Conservation (phyloP, 2,888 invertebrate genomes). For the Caenorhabditis sinica region DNA sequence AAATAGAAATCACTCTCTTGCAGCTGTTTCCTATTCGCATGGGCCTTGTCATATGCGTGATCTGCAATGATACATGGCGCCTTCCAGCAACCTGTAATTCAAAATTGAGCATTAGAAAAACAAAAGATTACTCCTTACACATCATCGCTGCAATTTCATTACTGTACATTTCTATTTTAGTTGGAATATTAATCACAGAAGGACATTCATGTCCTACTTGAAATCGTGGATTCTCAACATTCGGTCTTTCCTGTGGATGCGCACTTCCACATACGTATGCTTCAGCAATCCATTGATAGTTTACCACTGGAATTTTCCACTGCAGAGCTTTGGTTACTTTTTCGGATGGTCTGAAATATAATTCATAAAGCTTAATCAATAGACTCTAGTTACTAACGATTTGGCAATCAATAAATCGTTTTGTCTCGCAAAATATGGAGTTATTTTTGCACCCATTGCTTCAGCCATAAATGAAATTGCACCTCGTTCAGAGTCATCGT, state of each 20-base stretch:
- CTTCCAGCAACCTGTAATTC: constrained; percentile 76
- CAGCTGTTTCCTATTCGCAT: constrained; percentile 56
- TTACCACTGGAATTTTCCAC: constrained; percentile 94
- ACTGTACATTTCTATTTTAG: constrained; percentile 37
- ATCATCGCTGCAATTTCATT: constrained; percentile 39
- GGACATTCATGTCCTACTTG: constrained; percentile 44
- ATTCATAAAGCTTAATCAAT: background rate
- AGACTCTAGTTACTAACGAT: constrained; percentile 81
- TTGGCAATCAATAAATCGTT: constrained; percentile 86
- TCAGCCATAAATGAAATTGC: constrained; percentile 91
- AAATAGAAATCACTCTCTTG: constrained; percentile 70
- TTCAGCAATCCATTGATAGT: constrained; percentile 84
- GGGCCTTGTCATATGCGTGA: constrained; percentile 65
- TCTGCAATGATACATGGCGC: constrained; percentile 67
- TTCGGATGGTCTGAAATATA: constrained; percentile 80
- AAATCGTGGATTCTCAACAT: constrained; percentile 51
- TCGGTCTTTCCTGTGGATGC: constrained; percentile 53
- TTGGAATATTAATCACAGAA: constrained; percentile 37
- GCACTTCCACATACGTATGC: constrained; percentile 66
- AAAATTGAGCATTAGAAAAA: background rate
- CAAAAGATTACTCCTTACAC: constrained; percentile 27
- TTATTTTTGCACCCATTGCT: constrained; percentile 91
- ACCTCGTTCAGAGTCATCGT: constrained; percentile 91
- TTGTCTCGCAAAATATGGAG: constrained; percentile 86
- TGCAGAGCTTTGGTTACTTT: constrained; percentile 94